A percentile compares a stretch with the other conserved stretches of the same genome.
Conservation (phyloP, 1,140 invertebrate species). For the Lucilia cuprina region DNA sequence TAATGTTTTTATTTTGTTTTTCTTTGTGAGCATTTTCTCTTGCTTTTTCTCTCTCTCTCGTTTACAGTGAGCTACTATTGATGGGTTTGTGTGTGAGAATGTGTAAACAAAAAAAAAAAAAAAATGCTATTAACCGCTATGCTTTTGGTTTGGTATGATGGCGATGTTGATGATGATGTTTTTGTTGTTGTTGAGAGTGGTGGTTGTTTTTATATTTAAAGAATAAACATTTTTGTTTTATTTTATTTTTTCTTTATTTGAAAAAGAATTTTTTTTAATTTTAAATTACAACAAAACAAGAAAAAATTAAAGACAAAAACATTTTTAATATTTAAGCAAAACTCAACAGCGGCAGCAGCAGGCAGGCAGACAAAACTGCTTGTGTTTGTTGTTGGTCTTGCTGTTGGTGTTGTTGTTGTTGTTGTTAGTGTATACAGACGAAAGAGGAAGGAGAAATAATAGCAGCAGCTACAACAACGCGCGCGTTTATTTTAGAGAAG, state of each 20-base stretch:
- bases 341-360: not conserved
- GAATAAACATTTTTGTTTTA: not conserved
- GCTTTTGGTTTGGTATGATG: not conserved
- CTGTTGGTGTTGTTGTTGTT: too few species aligned
- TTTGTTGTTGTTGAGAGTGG: not conserved
- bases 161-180: too few species aligned
- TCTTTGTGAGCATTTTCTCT: too few species aligned
- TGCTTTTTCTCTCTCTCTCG: too few species aligned
- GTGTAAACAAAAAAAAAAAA: not conserved
- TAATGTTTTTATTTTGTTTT: too few species aligned
- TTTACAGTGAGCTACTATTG: not conserved
- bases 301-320: not conserved
- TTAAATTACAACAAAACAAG: not conserved
- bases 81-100: not conserved
- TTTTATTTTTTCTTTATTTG: not conserved
- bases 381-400: too few species aligned
- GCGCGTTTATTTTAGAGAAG: constrained; percentile 12
- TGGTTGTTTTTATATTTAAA: constrained; percentile 7
- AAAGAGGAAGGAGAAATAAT: not conserved
- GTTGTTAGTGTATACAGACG: not conserved
- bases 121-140: constrained; percentile 4
- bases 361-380: not conserved
- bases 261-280: not conserved
- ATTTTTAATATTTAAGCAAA: constrained; percentile 6
- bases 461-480: not conserved